phyloP scores from a whole-genome alignment of 2,888 invertebrate genomes.

The Brachynemurus nebulosus region DNA sequence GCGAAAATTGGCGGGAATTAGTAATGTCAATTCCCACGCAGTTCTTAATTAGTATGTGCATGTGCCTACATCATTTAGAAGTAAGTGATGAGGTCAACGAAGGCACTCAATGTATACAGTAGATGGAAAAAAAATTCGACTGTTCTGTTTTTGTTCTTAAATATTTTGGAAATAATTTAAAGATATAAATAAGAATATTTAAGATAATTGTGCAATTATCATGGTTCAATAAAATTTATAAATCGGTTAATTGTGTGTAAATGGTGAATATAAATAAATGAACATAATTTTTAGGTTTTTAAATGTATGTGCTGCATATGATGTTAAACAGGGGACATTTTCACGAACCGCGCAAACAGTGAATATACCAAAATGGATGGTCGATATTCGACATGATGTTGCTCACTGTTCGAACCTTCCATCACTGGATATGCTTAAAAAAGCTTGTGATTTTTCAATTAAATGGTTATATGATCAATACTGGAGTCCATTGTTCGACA shows the following conservation, averaged over 20 bases:
- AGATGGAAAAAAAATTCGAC: no score
- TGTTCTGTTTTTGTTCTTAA: no score
- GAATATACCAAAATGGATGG: constrained; percentile 66
- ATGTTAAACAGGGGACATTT: constrained; percentile 27
- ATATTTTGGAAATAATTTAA: constrained; percentile 1
- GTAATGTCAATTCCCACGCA: no score
- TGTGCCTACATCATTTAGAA: no score
- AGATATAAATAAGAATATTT: neutral
- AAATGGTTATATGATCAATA: constrained; percentile 55
- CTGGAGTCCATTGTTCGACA: constrained; percentile 43
- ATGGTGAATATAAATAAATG: no score
- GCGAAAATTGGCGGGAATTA: no score
- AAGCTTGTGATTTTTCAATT: constrained; percentile 46
- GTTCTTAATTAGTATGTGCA: no score
- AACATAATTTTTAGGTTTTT: constrained; percentile 29
- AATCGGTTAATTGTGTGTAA: no score
- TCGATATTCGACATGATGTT: constrained; percentile 61
- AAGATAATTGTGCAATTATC: no score
- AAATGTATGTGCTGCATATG: constrained; percentile 28
- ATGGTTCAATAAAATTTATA: no score
- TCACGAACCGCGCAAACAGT: constrained; percentile 45
- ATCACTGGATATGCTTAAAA: constrained; percentile 43
- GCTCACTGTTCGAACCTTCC: constrained; percentile 60
- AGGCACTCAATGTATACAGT: no score
- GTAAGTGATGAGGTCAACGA: no score